These are phyloP conservation scores for Semnornis frantzii DNA, from an alignment of 2,113 vertebrate species.

Conservation along the genomic window DNA sequence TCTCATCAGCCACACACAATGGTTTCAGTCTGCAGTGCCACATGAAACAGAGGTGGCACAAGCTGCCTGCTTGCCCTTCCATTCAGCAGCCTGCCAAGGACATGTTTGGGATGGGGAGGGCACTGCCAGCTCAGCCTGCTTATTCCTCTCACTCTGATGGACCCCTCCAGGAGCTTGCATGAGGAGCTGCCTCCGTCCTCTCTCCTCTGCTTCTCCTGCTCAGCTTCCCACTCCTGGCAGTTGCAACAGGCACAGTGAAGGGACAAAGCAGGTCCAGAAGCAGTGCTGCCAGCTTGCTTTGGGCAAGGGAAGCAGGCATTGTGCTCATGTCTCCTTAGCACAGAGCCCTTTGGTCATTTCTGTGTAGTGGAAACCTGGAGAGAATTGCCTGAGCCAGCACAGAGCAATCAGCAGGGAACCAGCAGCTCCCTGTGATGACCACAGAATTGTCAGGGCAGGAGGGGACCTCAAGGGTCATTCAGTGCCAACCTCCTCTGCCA, in stretches of 20 bases:
- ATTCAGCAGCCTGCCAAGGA: background rate
- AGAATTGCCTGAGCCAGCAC: background rate
- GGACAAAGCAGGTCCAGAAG: background rate
- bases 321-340: background rate
- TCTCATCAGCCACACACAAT: constrained; percentile 43
- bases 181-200: background rate
- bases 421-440: background rate
- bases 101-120: background rate
- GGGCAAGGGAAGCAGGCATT: background rate
- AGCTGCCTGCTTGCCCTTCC: background rate
- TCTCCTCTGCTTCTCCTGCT: background rate
- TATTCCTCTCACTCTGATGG: background rate
- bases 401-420: background rate
- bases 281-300: background rate
- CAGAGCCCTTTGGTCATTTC: background rate
- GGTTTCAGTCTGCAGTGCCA: constrained; percentile 2
- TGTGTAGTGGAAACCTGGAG: background rate
- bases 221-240: background rate
- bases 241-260: background rate
- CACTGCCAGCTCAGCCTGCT: background rate
- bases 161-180: fast-evolving
- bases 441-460: no score
- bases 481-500: no score
- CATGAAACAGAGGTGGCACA: constrained; percentile 17
- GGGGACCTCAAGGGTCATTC: no score